These are phyloP conservation scores for Gymnodraco acuticeps DNA, from an alignment of 2,797 vertebrate genomes.

Conservation along the genomic window DNA sequence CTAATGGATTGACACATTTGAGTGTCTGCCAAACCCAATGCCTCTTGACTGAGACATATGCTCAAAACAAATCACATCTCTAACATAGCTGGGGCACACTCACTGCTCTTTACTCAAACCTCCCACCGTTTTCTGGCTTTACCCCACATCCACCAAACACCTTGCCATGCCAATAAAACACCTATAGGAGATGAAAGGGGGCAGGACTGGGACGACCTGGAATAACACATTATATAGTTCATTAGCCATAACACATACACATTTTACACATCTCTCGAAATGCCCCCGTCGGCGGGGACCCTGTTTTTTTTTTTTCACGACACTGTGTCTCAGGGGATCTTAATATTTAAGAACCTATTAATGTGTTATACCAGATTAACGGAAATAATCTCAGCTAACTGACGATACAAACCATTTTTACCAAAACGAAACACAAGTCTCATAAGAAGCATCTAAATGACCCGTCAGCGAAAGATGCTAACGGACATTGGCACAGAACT, in stretches of 20 bases:
- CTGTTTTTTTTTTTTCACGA: too few species aligned
- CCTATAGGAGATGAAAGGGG: slow-evolving; percentile 43
- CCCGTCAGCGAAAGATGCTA: too few species aligned
- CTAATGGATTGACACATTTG: slow-evolving; percentile 67
- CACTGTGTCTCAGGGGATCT: too few species aligned
- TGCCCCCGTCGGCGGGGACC: too few species aligned
- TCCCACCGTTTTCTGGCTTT: slow-evolving; percentile 23
- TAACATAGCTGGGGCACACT: slow-evolving; percentile 55
- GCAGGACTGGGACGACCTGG: slow-evolving; percentile 5
- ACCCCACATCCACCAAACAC: slow-evolving; percentile 22
- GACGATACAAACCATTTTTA: too few species aligned
- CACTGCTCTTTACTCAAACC: slow-evolving; percentile 43
- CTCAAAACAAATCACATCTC: slow-evolving; percentile 69
- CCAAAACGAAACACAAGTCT: too few species aligned
- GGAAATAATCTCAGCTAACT: too few species aligned
- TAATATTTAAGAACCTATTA: too few species aligned
- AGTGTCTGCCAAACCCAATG: slow-evolving; percentile 45
- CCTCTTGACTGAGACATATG: slow-evolving; percentile 71
- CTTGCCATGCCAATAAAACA: slow-evolving; percentile 49
- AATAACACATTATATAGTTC: background rate
- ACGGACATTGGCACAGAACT: too few species aligned
- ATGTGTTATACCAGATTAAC: too few species aligned
- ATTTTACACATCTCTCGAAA: background rate
- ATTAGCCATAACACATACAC: background rate
- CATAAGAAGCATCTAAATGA: too few species aligned